Evolutionary conservation across 2,888 invertebrate species (phyloP), one percentile per base, ranked within the genome.

Genomic region (Alcis repandata): DNA sequence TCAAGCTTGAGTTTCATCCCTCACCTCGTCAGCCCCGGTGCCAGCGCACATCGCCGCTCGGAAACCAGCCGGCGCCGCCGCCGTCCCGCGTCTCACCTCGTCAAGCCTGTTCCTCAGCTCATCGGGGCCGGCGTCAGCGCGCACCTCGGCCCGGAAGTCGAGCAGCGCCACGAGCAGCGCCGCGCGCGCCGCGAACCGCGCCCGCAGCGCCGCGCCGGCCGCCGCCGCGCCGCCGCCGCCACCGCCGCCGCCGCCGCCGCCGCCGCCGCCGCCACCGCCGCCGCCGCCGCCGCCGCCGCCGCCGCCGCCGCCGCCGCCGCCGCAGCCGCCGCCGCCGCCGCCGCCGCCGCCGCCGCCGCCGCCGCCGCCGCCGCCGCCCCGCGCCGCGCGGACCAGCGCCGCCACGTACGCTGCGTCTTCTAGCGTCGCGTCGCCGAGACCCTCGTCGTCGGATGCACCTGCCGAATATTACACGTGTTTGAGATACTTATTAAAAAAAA

Each of bases 1-100:
- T n/a, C n/a, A n/a, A n/a, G n/a, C n/a, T n/a, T n/a, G n/a, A n/a
- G n/a, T n/a, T n/a, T n/a, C n/a, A n/a, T 13, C 38, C 6, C 38
- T 7, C 51, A 90, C 90, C 86, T 91, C 89, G 51, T 88, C 85
- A 52, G 76, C n/a, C n/a, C n/a, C n/a, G n/a, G n/a, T n/a, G n/a
- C n/a, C n/a, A n/a, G n/a, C n/a, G n/a, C n/a, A n/a, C n/a, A n/a
- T n/a, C n/a, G n/a, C n/a, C n/a, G n/a, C n/a, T n/a, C n/a, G n/a
- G n/a, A n/a, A n/a, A n/a, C n/a, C n/a, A n/a, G n/a, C n/a, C n/a
- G n/a, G n/a, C n/a, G n/a, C n/a, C n/a, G n/a, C n/a, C n/a, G n/a
- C n/a, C n/a, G n/a, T n/a, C n/a, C n/a, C n/a, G n/a, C n/a, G n/a
- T n/a, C n/a, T n/a, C n/a, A n/a, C n/a, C n/a, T n/a, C n/a, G n/a